Evolutionary conservation across 2,113 vertebrate species (phyloP), one percentile per base, ranked within the genome.

Genomic region (Oostethus manadensis): DNA sequence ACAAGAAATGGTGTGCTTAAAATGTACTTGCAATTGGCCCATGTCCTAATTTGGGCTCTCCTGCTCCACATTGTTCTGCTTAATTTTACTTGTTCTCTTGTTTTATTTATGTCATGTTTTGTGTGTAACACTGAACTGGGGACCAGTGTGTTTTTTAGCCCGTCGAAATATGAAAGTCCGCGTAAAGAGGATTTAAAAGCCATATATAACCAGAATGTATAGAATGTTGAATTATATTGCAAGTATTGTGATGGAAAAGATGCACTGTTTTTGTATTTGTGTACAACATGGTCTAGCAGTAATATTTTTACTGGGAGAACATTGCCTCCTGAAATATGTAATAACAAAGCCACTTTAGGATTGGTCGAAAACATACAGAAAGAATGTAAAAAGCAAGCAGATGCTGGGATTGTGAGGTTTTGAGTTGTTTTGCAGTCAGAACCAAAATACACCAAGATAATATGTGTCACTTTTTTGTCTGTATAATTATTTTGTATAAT

Each of bases 401-500:
- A 10, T 42, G 38, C 38, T 42, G 38, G 14, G 11, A 42, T 33
- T 33, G 29, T n/a, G n/a, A n/a, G n/a, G n/a, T 33, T 33, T 33
- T 33, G 29, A 33, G 8, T 33, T 33, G 29, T 4, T 4, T 33
- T 33, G 47, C 58, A 49, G 50, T 51, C 56, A 50, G 33, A 68
- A 62, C 26, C 58, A 54, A 61, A 57, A 20, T 33, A 54, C 57
- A 44, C 20, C 23, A 69, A 76, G 53, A 42, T 22, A 55, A 22
- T 20, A 60, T 70, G 60, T 77, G 62, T 14, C 72, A 73, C 72
- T 62, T 42, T 8, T 70, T 71, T 74, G 68, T 62, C 56, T 65
- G 3, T 60, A 54, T 63, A 75, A 68, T 66, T 83, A 83, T 87
- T 85, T 83, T 87, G 77, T 75, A 77, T 74, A 85, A 61, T 87